These are phyloP conservation scores for Procambarus virginalis DNA, from an alignment of 1,140 invertebrate genomes.

Conservation along the genomic window DNA sequence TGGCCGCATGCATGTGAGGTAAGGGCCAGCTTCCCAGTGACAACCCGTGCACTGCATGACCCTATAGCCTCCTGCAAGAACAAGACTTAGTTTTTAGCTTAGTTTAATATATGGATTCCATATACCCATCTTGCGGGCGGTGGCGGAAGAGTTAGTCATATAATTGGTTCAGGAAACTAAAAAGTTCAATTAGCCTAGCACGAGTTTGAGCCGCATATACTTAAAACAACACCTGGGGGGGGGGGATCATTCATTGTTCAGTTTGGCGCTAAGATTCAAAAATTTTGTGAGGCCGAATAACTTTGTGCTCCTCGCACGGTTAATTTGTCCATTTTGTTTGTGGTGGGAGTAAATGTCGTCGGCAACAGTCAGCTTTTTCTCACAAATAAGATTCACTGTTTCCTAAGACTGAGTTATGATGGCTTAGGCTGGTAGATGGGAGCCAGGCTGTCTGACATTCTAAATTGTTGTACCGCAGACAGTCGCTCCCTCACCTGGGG, in stretches of 20 bases:
- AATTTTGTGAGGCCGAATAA: not conserved
- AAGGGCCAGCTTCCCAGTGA: no score
- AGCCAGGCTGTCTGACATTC: conserved; percentile 59
- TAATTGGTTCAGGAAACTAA: not conserved
- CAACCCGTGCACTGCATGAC: no score
- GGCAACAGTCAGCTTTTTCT: not conserved
- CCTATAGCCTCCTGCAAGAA: no score
- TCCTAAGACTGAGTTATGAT: conserved; percentile 37
- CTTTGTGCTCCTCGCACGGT: not conserved
- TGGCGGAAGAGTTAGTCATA: no score
- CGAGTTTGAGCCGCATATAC: not conserved
- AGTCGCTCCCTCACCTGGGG: not conserved
- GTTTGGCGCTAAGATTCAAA: not conserved
- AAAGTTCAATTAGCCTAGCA: conserved; percentile 1
- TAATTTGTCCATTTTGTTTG: not conserved
- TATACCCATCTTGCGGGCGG: no score
- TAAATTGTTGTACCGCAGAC: conserved; percentile 46
- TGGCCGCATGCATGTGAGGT: no score
- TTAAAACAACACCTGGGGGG: not conserved
- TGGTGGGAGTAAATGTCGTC: not conserved
- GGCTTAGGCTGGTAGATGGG: conserved; percentile 37
- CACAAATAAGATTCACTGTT: conserved; percentile 3
- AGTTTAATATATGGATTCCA: no score
- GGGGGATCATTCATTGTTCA: not conserved
- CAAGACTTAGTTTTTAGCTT: no score